Evolutionary conservation across 1,140 invertebrate species (phyloP), one percentile per base, ranked within the genome.

Genomic region (Drosophila pruinosa): DNA sequence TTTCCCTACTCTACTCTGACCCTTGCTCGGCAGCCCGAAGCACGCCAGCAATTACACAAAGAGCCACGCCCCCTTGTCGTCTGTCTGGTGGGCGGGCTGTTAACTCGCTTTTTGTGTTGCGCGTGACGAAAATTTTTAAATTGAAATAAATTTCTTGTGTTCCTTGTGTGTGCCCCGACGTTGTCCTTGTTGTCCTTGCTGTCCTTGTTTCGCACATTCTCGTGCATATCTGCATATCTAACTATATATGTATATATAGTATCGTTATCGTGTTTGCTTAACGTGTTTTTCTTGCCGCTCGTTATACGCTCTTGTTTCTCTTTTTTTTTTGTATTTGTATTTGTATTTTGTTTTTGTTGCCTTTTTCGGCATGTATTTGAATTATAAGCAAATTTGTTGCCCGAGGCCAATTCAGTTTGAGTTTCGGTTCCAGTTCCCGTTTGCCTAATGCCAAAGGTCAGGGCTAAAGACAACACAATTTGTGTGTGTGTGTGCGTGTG

Each of bases 51-150:
- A 86, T 86, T 86, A 86, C 81, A 86, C 82, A 88, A 86, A 86
- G 86, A 58, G 65, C 70, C 69, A 50, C 65, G 43, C 65, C 59
- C 43, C 59, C 63, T 8, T 17, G 14, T 15, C 41, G 41, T 3
- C 54, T 1, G n/a, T n/a, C 31, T 43, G 15, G n/a, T 14, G n/a
- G n/a, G 31, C 21, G 45, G 21, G 54, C 59, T 77, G 59, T 72
- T 85, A 79, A 73, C 80, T 85, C 63, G 61, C 77, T 80, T 80
- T 86, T 68, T 78, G 65, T 86, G 77, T 65, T 62, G 82, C 80
- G 82, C 82, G 82, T 86, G 82, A 82, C 82, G 74, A 82, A 86
- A 88, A 86, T 86, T 88, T 86, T 86, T 86, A 86, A 86, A 86
- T 86, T 86, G 82, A 88, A 82, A 86, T 86, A 86, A 82, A 86